A percentile compares a stretch with the other conserved stretches of the same genome.
Conservation (phyloP, 1,140 invertebrate genomes). For the Brachionus angularis region DNA sequence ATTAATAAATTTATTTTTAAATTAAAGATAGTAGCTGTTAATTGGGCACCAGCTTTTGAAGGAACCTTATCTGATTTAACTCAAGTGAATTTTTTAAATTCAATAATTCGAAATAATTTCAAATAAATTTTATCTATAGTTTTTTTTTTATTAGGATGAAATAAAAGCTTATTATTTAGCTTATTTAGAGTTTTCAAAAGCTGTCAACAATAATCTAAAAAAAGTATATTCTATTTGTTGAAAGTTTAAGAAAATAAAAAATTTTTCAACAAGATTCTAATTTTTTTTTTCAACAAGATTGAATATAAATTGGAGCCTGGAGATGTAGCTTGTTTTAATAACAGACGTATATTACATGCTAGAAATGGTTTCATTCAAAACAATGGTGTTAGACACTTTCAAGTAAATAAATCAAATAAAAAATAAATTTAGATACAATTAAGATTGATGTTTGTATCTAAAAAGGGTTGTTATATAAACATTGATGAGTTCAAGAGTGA, state of each 20-base stretch:
- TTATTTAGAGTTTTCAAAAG: slow-evolving; percentile 50
- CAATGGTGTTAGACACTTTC: slow-evolving; percentile 50
- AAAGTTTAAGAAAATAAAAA: no score
- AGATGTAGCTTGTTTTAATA: slow-evolving; percentile 52
- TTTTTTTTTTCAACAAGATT: slow-evolving; percentile 46
- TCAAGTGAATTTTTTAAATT: no score
- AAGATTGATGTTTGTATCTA: no score
- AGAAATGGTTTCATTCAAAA: slow-evolving; percentile 49
- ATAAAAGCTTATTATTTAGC: slow-evolving; percentile 50
- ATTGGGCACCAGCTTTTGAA: slow-evolving; percentile 54
- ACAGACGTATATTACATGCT: slow-evolving; percentile 52
- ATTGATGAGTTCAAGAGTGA: slow-evolving; percentile 54
- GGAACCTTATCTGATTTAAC: slow-evolving; percentile 48
- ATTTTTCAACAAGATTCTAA: no score
- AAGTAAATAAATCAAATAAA: slow-evolving; percentile 48
- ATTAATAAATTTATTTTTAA: background rate
- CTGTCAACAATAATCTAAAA: slow-evolving; percentile 47
- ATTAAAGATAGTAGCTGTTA: slow-evolving; percentile 49
- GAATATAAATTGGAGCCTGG: slow-evolving; percentile 48
- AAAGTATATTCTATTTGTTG: no score
- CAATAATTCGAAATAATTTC: slow-evolving; percentile 43
- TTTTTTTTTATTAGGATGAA: slow-evolving; percentile 48
- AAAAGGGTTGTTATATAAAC: slow-evolving; percentile 52
- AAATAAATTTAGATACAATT: no score
- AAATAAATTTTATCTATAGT: background rate